A percentile compares a stretch with the other conserved stretches of the same genome.
These are phyloP conservation scores for Benitochromis conjunctus DNA, from an alignment of 2,113 vertebrate species.

Conservation along the genomic window DNA sequence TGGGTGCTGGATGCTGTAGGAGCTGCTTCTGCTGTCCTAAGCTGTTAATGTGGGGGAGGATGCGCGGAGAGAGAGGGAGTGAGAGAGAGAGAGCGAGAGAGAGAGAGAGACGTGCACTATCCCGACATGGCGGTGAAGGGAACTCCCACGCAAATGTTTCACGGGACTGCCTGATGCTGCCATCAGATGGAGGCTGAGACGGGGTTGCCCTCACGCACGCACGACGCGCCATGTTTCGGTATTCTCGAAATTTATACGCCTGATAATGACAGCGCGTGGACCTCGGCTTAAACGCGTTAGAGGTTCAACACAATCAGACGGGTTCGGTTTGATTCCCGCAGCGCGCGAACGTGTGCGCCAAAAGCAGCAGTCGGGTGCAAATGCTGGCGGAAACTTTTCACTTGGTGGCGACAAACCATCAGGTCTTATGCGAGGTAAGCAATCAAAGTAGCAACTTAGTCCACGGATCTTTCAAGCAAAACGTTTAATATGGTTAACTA, in stretches of 20 bases:
- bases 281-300: not conserved
- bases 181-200: conserved; percentile 75
- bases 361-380: not conserved
- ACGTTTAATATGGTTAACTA: not conserved
- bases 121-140: conserved; percentile 75
- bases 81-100: conserved; percentile 22
- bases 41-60: conserved; percentile 75
- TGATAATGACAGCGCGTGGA: not conserved
- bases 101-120: conserved; percentile 56
- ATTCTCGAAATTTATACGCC: conserved; percentile 21
- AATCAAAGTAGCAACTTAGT: not conserved
- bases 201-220: conserved; percentile 72
- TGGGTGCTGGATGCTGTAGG: conserved; percentile 47
- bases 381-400: not conserved
- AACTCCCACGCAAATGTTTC: conserved; percentile 81
- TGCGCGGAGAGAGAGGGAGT: conserved; percentile 39
- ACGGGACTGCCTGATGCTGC: conserved; percentile 79
- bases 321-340: not conserved
- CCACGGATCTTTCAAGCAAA: not conserved
- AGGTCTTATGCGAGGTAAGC: not conserved
- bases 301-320: not conserved
- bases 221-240: conserved; percentile 43
- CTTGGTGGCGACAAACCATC: conserved; percentile 39
- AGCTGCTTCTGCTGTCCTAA: conserved; percentile 65
- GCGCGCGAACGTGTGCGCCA: not conserved